phyloP scores from a whole-genome alignment of 2,888 invertebrate species.

The Aspidapion aeneum region DNA sequence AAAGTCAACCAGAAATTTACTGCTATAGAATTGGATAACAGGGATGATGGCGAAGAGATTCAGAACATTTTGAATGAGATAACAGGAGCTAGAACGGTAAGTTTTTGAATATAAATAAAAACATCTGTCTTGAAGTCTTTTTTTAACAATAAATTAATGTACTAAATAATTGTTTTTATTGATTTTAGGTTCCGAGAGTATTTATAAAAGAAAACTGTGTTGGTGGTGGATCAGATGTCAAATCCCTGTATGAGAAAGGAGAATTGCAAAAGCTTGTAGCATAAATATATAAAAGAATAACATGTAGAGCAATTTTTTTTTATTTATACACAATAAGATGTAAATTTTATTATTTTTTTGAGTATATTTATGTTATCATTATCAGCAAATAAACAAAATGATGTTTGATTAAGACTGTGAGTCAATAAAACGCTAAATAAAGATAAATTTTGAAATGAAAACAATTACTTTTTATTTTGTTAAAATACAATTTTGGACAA shows the following conservation, averaged over 20 bases:
- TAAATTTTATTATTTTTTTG: too few species aligned
- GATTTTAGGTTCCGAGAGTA: slow-evolving; percentile 85
- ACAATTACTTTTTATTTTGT: too few species aligned
- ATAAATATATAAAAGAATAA: too few species aligned
- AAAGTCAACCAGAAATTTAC: slow-evolving; percentile 67
- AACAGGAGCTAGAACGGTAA: slow-evolving; percentile 81
- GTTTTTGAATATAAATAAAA: too few species aligned
- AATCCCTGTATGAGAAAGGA: slow-evolving; percentile 67
- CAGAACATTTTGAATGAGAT: slow-evolving; percentile 75
- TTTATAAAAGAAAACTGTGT: slow-evolving; percentile 88
- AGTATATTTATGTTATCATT: too few species aligned
- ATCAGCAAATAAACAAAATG: too few species aligned
- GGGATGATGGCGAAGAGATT: slow-evolving; percentile 76
- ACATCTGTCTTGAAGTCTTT: background rate
- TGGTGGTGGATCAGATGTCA: slow-evolving; percentile 90
- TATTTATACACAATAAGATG: too few species aligned
- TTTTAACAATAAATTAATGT: background rate
- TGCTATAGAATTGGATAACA: slow-evolving; percentile 78
- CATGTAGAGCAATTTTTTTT: too few species aligned
- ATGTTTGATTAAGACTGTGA: too few species aligned
- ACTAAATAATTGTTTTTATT: background rate
- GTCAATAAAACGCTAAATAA: too few species aligned
- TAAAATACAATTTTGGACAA: too few species aligned
- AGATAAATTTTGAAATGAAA: too few species aligned
- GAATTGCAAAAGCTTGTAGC: slow-evolving; percentile 51